phyloP scores from a whole-genome alignment of 2,797 vertebrate species.

The Fringilla coelebs region DNA sequence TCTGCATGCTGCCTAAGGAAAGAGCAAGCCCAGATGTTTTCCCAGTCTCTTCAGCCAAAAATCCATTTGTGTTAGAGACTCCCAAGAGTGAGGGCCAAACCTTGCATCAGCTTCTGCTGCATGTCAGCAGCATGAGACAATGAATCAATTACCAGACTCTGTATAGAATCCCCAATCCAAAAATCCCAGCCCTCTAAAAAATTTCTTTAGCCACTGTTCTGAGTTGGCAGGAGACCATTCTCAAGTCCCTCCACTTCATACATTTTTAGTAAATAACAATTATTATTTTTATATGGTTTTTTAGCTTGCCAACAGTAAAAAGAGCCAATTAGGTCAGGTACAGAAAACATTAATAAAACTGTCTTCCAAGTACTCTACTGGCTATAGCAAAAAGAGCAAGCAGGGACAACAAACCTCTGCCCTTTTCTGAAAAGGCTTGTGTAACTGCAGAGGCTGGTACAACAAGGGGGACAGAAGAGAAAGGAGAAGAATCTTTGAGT shows the following conservation, averaged over 20 bases:
- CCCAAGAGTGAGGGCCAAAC: neutral
- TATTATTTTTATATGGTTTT: rapidly evolving
- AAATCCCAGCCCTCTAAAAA: neutral
- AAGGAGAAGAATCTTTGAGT: neutral
- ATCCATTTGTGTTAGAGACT: neutral
- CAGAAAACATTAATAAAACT: neutral
- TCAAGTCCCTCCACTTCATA: neutral
- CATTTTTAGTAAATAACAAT: neutral
- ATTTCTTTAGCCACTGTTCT: neutral
- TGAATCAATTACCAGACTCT: neutral
- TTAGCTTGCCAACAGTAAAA: neutral
- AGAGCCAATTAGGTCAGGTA: neutral
- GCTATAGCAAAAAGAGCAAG: neutral
- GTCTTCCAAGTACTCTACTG: neutral
- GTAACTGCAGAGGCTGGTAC: neutral
- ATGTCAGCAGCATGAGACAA: rapidly evolving
- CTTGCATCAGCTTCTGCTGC: neutral
- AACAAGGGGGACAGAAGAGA: neutral
- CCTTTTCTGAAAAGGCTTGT: neutral
- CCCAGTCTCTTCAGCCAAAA: neutral
- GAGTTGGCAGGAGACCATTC: neutral
- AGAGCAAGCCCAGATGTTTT: neutral
- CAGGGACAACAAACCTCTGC: neutral
- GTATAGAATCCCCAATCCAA: neutral
- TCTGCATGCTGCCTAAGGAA: neutral